Evolutionary conservation across 2,113 vertebrate genomes (phyloP), one percentile per base, ranked within the genome.

Genomic region (Rhipidura dahli): DNA sequence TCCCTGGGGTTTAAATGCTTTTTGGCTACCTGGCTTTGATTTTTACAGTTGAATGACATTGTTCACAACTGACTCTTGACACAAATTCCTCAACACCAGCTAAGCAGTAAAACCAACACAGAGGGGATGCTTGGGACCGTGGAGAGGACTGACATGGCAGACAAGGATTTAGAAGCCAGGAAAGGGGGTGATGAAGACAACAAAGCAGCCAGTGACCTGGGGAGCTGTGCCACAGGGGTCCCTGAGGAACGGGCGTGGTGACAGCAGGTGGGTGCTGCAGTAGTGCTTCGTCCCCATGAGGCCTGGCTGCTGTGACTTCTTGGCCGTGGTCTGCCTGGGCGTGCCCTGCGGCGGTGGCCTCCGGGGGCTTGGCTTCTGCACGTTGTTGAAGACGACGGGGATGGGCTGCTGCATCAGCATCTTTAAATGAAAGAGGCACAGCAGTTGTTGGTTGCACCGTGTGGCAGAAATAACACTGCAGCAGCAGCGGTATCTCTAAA

Each of bases 371-470:
- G 97, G 97, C 63, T 97, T 96, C 76, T 98, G 97, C 30, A 92
- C 47, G 35, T 84, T 60, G 51, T 94, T 96, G 51, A 97, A 95
- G 39, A 97, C 93, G 15, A 95, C 33, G 1, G 98, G 96, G 73
- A 96, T 64, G 0, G 98, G 97, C 79, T 97, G 98, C 94, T 98
- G 98, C 97, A 99, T 98, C 97, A 99, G 96, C 97, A 98, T 98
- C 99, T 99, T 88, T 28, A 79, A 87, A 71, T 4, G 89, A 61
- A 72, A 80, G 39, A 95, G 65, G 81, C 7, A 54, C 8, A 6
- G 1, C 23, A 64, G 39, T 17, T 40, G 59, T 9, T 26, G 68
- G 37, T 3, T 27, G 56, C 1, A 4, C 56, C 26, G 70, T 66
- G 61, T 49, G 57, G 49, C 45, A 76, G 69, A 37, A 12, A 4